Evolutionary conservation across 2,113 vertebrate species (phyloP).

Genomic region (Neotoma lepida): DNA sequence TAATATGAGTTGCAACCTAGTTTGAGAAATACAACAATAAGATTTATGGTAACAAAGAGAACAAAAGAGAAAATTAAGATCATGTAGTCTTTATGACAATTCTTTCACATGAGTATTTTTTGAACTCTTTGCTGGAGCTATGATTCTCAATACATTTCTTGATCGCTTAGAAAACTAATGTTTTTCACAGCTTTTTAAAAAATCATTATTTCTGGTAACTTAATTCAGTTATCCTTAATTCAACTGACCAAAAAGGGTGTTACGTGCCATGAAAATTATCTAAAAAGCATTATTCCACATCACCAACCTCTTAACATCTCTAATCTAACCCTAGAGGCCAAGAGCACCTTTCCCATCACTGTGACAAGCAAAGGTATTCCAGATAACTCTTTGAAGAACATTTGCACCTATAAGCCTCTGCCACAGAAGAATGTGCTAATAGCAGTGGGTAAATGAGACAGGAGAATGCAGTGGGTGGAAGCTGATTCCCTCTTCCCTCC

Average conservation of each 20-base stretch:
- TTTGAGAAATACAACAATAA: not conserved
- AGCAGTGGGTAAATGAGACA: fast-evolving
- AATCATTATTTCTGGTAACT: not conserved
- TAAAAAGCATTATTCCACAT: not conserved
- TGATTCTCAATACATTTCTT: not conserved
- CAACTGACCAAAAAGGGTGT: not conserved
- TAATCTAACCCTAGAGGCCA: not conserved
- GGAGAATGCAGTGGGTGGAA: not conserved
- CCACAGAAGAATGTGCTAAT: not conserved
- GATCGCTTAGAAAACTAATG: not conserved
- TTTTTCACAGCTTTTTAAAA: not conserved
- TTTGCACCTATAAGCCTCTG: not conserved
- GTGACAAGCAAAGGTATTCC: not conserved
- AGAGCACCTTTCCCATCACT: fast-evolving
- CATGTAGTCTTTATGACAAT: not conserved
- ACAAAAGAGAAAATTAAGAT: not conserved
- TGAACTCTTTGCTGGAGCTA: not conserved
- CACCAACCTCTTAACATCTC: not conserved
- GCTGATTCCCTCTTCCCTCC: too few relatives aligned
- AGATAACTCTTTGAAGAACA: too few relatives aligned
- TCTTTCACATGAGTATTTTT: not conserved
- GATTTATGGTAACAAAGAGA: not conserved
- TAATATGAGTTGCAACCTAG: not conserved
- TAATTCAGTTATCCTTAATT: not conserved
- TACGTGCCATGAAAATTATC: too few relatives aligned